Evolutionary conservation across 2,797 vertebrate genomes (phyloP), one percentile per base, ranked within the genome.

Genomic region (Podarcis lilfordi): DNA sequence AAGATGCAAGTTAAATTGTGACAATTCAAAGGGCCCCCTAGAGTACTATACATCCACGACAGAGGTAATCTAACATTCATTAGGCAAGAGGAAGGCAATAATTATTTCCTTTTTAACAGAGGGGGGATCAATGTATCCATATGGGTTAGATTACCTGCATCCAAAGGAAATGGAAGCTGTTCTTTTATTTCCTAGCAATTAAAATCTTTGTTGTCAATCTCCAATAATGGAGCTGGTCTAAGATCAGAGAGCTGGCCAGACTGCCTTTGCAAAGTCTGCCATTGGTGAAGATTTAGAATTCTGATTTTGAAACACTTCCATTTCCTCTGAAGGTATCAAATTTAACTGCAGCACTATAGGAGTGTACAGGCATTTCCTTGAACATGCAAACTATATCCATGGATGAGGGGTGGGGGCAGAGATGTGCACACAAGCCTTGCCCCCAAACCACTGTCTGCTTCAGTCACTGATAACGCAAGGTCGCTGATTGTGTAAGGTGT

Each of bases 1-100:
- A 92, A 77, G 64, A 90, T 80, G 19, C 3, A 88, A 2, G 91
- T 85, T 90, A 89, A 93, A 88, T 40, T 43, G 29, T 79, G 68
- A 35, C 59, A 91, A 72, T 93, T 90, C 81, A 89, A 85, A 82
- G 43, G 2, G 3, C 7, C 11, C 45, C 85, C 61, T 61, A 85
- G 45, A 8, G 66, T 90, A 3, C 21, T 9, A 77, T 27, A 88
- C 3, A 77, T 86, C 86, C 35, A 86, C 6, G 55, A 37, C n/a
- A 15, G 3, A 92, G 68, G 2, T 87, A 86, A 89, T 90, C 90
- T 87, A 64, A 89, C 84, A 85, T 89, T 91, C 1, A 0, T 89
- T 89, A 87, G 17, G 27, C 86, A 78, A 64, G 23, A 17, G 9
- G 91, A 91, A 89, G 9, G 3, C 8, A 86, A 4, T 43, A 45